These are phyloP conservation scores for Rhinopomastus cyanomelas DNA, from an alignment of 2,113 vertebrate genomes.

Conservation along the genomic window DNA sequence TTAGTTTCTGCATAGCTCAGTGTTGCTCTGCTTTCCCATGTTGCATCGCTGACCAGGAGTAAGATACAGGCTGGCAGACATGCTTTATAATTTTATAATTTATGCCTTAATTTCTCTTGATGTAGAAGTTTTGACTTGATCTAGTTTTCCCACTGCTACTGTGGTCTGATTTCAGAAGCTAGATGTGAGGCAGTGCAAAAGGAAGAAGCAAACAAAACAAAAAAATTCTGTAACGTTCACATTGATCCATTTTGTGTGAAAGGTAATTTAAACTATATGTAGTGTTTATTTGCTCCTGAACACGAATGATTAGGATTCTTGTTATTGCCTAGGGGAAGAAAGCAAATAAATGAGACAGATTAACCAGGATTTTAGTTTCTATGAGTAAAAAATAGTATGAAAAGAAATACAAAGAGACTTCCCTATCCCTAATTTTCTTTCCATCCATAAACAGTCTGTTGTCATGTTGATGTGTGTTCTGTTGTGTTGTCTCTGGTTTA, in stretches of 20 bases:
- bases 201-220: background rate
- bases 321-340: background rate
- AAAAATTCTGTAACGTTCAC: rapidly evolving
- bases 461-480: background rate
- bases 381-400: background rate
- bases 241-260: background rate
- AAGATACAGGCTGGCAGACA: background rate
- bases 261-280: background rate
- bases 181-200: background rate
- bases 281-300: background rate
- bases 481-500: background rate
- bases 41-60: background rate
- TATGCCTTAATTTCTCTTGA: background rate
- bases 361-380: background rate
- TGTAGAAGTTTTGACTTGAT: no score
- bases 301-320: background rate
- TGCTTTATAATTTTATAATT: background rate
- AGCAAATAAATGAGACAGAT: background rate
- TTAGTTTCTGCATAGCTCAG: background rate
- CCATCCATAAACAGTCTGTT: background rate
- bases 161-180: background rate
- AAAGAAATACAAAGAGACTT: background rate
- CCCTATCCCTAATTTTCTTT: background rate
- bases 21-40: background rate
- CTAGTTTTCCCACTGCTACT: background rate